These are phyloP conservation scores for Thyatira batis DNA, from an alignment of 2,888 invertebrate genomes.

Conservation along the genomic window DNA sequence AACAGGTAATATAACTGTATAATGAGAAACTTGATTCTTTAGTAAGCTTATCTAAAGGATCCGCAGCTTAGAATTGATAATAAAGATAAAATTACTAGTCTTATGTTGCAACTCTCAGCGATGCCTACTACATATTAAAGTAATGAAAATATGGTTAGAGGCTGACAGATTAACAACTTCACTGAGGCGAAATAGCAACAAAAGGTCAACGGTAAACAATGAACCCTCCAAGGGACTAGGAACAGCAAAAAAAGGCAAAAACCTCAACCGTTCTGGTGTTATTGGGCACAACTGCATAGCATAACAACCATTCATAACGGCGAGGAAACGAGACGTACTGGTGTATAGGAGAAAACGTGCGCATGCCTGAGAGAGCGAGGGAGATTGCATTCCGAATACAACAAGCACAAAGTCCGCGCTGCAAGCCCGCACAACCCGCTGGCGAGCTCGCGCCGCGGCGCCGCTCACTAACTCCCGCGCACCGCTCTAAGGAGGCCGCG, in stretches of 20 bases:
- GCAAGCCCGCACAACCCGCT: constrained; percentile 18
- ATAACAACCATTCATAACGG: constrained; percentile 69
- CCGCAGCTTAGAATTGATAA: neutral
- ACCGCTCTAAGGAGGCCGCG: constrained; percentile 31
- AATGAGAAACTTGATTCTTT: constrained; percentile 41
- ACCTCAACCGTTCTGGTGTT: constrained; percentile 33
- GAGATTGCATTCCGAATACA: constrained; percentile 73
- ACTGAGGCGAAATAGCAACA: constrained; percentile 10
- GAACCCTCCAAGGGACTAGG: constrained; percentile 33
- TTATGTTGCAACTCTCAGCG: neutral
- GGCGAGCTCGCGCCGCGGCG: constrained; percentile 39
- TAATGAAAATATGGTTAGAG: constrained; percentile 8
- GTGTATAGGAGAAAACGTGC: constrained; percentile 59
- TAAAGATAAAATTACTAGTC: neutral
- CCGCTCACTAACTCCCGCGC: constrained; percentile 36
- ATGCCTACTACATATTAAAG: neutral
- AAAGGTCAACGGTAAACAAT: constrained; percentile 44
- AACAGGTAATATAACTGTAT: constrained; percentile 45
- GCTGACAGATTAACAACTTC: constrained; percentile 1
- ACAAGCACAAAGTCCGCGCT: constrained; percentile 39
- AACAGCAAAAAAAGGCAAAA: constrained; percentile 49
- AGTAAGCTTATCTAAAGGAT: constrained; percentile 36
- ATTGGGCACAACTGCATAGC: constrained; percentile 62
- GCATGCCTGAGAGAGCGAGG: constrained; percentile 72
- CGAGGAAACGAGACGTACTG: constrained; percentile 62